Evolutionary conservation across 2,888 invertebrate species (phyloP), one percentile per base, ranked within the genome.

Genomic region (Thyatira batis): DNA sequence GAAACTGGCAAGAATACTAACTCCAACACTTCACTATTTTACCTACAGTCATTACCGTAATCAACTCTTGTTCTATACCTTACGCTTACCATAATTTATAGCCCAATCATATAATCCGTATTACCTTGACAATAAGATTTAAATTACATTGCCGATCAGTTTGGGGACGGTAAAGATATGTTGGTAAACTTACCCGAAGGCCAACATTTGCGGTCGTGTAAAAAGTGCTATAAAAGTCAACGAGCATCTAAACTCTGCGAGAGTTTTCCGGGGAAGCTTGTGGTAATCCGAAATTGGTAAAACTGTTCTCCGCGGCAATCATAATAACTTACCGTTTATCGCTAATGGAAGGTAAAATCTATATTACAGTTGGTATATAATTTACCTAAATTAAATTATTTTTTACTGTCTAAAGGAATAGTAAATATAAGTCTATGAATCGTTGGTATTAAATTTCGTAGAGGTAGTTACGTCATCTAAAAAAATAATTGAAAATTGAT

Each of bases 221-320:
- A 85, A 85, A 87, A 84, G 73, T 77, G 71, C 75, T 69, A 78
- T 86, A 86, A 86, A 85, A 87, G 68, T 75, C 76, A 80, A 84
- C 79, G 81, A 78, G 77, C 73, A 60, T 67, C 78, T 79, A 82
- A 84, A 80, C 77, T 78, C 65, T 61, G 55, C 51, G 66, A 63
- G 20, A 69, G 76, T 62, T 74, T 74, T 54, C 59, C 45, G n/a
- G 23, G 30, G 49, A 13, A 30, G 28, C 55, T 44, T 60, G 67
- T 64, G 59, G 62, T 69, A 69, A 75, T 69, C 67, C 65, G 69
- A 68, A 73, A 75, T 71, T 70, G 70, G 65, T 65, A 63, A 66
- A 71, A 71, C 66, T 61, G 66, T 61, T 70, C 39, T 17, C 17
- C 61, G 55, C 49, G 61, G 69, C 71, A 73, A 77, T 75, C 74